These are phyloP conservation scores for Anguilla rostrata DNA, from an alignment of 2,113 vertebrate genomes.

Conservation along the genomic window DNA sequence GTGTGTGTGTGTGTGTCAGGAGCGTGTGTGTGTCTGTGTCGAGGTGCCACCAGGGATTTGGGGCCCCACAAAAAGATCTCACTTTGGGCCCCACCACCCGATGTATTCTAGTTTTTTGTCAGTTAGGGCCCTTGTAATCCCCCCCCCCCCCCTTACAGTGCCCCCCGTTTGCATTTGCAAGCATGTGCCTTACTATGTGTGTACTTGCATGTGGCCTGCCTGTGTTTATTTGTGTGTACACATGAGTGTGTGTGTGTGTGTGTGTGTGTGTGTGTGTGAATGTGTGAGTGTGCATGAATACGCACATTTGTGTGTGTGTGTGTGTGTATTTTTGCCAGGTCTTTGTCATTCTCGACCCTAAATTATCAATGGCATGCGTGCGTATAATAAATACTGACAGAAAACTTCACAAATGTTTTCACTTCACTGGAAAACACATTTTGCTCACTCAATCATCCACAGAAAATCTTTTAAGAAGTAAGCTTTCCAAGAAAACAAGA, in stretches of 20 bases:
- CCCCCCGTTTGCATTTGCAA: too few species aligned
- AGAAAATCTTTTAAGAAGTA: not conserved
- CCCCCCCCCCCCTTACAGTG: too few species aligned
- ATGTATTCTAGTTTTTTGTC: too few species aligned
- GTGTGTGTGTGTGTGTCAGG: too few species aligned
- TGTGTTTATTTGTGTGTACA: not conserved
- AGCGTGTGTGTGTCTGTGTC: too few species aligned
- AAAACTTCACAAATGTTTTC: not conserved
- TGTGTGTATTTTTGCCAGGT: not conserved
- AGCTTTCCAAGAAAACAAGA: not conserved
- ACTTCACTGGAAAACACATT: not conserved
- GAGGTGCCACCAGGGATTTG: too few species aligned
- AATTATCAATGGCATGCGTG: not conserved
- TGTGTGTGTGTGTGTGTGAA: constrained; percentile 3
- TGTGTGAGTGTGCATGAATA: not conserved
- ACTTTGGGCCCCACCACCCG: too few species aligned
- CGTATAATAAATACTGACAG: not conserved
- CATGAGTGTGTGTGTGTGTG: not conserved
- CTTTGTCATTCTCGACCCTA: not conserved
- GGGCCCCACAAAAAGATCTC: too few species aligned
- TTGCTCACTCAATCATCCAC: not conserved
- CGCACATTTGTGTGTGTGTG: not conserved
- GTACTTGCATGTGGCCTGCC: not conserved
- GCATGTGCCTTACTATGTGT: too few species aligned
- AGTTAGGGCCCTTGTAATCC: not conserved